Base-by-base conservation (phyloP, 2,113 vertebrate species). In the Oplegnathus fasciatus region DNA sequence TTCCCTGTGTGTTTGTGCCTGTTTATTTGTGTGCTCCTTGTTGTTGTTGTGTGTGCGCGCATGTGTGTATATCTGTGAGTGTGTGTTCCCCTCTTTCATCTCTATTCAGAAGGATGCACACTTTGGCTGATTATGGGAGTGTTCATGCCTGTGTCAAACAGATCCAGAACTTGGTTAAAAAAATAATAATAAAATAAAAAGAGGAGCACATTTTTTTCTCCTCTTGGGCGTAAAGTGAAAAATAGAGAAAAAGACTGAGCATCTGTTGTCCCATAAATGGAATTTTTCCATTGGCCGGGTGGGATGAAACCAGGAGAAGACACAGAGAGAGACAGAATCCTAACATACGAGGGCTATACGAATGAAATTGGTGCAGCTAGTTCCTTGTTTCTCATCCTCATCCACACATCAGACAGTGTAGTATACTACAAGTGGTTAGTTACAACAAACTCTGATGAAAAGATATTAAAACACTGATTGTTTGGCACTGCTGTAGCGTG, bases 31-130 rank as follows among this genome's bases (percentile, higher is more conserved):
- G 86, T 55, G 77, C 69, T 86, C 76, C 85, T 76, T 88, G 82
- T 85, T 88, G 87, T 80, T 88, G 80, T 85, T 86, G 75, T 55
- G 61, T 42, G 62, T 14, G 75, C n/a, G 48, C n/a, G 68, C 61
- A 60, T 83, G 83, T 81, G 81, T 90, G 83, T 83, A 26, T 89
- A 74, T 65, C 64, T 83, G 79, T 68, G 86, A 55, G 77, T 77
- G 83, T 90, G 85, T 90, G 71, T 86, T 91, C 83, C 60, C 52
- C 17, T 80, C 93, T 94, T 94, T 95, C 92, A 94, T 95, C 92
- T 93, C 89, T 92, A 93, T 93, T 93, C 92, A 94, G 91, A 90
- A 84, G 83, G 90, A 92, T 87, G 90, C 89, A 87, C 86, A 92
- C 89, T 79, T 84, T 91, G 89, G 91, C 88, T 93, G 93, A 93